Conservation (phyloP, 1,140 invertebrate species). For the Drosophila sp. region DNA sequence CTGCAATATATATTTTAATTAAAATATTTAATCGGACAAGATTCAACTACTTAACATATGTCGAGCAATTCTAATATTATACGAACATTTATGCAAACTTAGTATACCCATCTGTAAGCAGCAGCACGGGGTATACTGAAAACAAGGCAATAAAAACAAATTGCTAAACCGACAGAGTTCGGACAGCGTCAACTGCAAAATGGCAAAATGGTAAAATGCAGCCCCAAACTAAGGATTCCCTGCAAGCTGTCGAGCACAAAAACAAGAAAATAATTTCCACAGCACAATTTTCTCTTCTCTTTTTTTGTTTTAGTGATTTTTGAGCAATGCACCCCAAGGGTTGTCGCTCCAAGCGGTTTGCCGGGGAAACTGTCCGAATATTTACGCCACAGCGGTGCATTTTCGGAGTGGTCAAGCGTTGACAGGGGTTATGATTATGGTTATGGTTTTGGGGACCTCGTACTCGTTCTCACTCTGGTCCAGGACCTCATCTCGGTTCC, state of each 20-base stretch:
- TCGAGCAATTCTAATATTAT: not conserved
- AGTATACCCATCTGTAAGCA: not conserved
- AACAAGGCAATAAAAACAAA: constrained; percentile 75
- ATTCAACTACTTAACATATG: too few relatives aligned
- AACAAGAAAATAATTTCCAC: constrained; percentile 61
- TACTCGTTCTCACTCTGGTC: constrained; percentile 1
- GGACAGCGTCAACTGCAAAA: constrained; percentile 25
- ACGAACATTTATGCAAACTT: not conserved
- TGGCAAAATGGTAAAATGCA: not conserved
- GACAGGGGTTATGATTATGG: constrained; percentile 47
- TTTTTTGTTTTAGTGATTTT: constrained; percentile 53
- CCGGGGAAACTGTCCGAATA: constrained; percentile 55
- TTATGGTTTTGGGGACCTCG: too few relatives aligned
- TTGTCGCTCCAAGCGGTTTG: not conserved
- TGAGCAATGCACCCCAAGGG: constrained; percentile 46
- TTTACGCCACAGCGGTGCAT: constrained; percentile 69
- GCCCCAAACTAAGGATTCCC: constrained; percentile 18
- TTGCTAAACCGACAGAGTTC: constrained; percentile 56
- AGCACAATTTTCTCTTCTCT: constrained; percentile 36
- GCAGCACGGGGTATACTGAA: constrained; percentile 5
- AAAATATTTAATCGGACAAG: too few relatives aligned
- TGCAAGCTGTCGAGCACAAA: constrained; percentile 36
- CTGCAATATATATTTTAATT: too few relatives aligned
- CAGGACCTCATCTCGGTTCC: not conserved
- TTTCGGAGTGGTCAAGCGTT: constrained; percentile 55